Percentiles rank a stretch among this genome's conserved stretches.
Evolutionary conservation across 2,113 vertebrate genomes (phyloP).

Genomic region (Forbesichthys agassizii): DNA sequence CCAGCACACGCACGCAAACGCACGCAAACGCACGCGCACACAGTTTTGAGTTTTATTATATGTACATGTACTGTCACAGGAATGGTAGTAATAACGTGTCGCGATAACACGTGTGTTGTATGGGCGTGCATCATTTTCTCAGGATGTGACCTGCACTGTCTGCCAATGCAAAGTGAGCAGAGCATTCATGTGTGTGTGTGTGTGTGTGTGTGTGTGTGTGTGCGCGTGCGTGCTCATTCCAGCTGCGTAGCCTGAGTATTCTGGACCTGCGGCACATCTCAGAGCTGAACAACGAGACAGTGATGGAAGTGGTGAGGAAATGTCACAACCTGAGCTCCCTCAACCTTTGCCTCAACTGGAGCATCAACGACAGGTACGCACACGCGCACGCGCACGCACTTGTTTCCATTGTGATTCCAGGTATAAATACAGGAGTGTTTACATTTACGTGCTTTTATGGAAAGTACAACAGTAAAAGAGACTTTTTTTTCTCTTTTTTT

Average conservation of each 20-base stretch:
- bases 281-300: constrained; percentile 96
- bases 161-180: too few species aligned
- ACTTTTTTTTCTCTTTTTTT: not conserved
- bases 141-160: too few species aligned
- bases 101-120: too few species aligned
- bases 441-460: not conserved
- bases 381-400: not conserved
- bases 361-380: constrained; percentile 95
- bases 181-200: too few species aligned
- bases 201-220: too few species aligned
- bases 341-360: constrained; percentile 99
- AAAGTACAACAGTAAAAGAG: not conserved
- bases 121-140: not conserved
- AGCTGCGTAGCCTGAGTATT: constrained; percentile 91
- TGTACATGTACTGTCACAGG: too few species aligned
- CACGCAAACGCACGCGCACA: too few species aligned
- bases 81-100: too few species aligned
- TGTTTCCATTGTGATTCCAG: not conserved
- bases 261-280: constrained; percentile 97
- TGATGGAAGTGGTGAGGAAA: constrained; percentile 98
- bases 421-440: not conserved
- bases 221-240: constrained; percentile 17
- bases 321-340: constrained; percentile 94
- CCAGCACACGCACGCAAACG: too few species aligned
- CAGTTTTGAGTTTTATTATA: too few species aligned